Base-by-base conservation (phyloP, 1,140 invertebrate genomes). In the Maniola jurtina region DNA sequence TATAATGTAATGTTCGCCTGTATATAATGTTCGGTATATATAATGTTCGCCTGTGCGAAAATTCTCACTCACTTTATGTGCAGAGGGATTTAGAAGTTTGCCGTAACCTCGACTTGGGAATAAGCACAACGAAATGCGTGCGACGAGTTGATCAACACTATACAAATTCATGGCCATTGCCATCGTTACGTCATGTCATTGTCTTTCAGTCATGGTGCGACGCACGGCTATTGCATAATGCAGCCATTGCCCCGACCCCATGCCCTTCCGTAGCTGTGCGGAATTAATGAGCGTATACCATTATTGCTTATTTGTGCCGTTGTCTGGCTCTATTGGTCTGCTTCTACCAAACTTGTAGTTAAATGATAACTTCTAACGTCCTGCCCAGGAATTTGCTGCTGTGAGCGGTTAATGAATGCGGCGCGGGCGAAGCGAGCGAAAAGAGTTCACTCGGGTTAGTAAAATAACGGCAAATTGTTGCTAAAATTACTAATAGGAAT, bases 201-300 rank as follows among this genome's bases (percentile, higher is more conserved):
- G 66, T 72, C 70, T 72, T 72, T 72, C 70, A 68, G 70, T 68
- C 65, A 72, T 61, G 56, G 80, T 79, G 52, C 56, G 65, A 68
- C 76, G 81, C 79, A 79, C 73, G 79, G 61, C 70, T 70, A 54
- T 73, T 86, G 83, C 81, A 85, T 84, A 80, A 85, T 88, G 82
- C 82, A 84, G 75, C 65, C 72, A 76, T 76, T 78, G 80, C 70
- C 68, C 74, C 80, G 86, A 85, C 81, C 84, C 71, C 78, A 69
- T 84, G 83, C 83, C 83, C 83, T 88, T 88, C 86, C 84, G 85
- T 75, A 80, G 84, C 79, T 82, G 77, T 61, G 40, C 61, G 50
- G 81, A 80, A 86, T 84, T 84, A 84, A 86, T 86, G 76, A 83
- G 78, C 75, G 61, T 70, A 58, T 70, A 68, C 47, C 64, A 66